Evolutionary conservation across 2,888 invertebrate genomes (phyloP).

Genomic region (Agrotis ipsilon): DNA sequence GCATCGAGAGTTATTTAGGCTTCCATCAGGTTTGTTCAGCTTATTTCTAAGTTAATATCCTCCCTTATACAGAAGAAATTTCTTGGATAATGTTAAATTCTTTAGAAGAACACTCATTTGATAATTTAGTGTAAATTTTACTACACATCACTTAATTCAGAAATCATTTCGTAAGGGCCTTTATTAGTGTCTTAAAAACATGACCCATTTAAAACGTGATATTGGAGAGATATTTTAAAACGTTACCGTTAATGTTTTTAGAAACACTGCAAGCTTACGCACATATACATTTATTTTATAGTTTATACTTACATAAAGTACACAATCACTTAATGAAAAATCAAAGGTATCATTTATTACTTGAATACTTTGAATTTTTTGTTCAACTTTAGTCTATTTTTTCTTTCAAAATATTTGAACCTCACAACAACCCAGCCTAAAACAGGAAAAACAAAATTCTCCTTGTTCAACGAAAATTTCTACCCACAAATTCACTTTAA

Average conservation of each 20-base stretch:
- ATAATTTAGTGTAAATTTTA: background rate
- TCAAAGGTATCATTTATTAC: background rate
- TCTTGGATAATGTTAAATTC: no score
- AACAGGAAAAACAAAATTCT: slow-evolving; percentile 48
- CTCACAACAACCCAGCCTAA: background rate
- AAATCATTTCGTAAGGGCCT: no score
- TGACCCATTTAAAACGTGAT: no score
- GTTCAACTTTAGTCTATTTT: background rate
- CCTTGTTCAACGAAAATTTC: slow-evolving; percentile 43
- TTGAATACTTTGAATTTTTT: background rate
- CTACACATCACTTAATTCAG: background rate
- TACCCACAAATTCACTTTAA: slow-evolving; percentile 63
- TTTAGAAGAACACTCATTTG: no score
- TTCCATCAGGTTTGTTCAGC: slow-evolving; percentile 98
- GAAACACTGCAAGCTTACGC: no score
- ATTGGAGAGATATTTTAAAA: no score
- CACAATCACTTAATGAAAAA: background rate
- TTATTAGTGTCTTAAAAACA: no score
- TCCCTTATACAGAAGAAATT: no score
- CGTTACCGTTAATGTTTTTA: no score
- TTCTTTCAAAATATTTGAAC: background rate
- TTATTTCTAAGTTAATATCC: background rate
- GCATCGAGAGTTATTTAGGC: slow-evolving; percentile 99
- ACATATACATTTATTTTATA: no score
- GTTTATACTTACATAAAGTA: no score